Conservation (phyloP, 1,140 invertebrate genomes). For the Caenorhabditis remanei region DNA sequence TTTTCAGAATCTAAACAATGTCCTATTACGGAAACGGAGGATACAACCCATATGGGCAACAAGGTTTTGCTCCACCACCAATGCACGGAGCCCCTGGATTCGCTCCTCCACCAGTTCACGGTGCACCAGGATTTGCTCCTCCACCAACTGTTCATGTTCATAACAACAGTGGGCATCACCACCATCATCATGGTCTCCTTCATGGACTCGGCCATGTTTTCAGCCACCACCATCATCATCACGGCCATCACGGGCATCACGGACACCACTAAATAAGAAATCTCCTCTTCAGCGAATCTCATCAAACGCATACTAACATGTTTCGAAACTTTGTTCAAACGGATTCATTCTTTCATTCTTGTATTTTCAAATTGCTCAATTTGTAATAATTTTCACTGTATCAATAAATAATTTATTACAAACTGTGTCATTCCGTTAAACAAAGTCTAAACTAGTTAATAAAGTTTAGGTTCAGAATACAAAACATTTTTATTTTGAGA, state of each 20-base stretch:
- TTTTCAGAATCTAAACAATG: background rate
- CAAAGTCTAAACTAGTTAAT: too few species aligned
- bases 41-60: slow-evolving; percentile 11
- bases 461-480: too few species aligned
- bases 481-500: too few species aligned
- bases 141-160: background rate
- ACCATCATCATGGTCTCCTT: background rate
- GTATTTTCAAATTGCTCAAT: too few species aligned
- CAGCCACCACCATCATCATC: background rate
- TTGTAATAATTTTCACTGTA: too few species aligned
- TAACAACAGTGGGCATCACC: slow-evolving; percentile 20
- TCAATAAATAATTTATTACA: too few species aligned
- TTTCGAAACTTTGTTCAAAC: too few species aligned
- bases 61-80: background rate
- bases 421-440: too few species aligned
- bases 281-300: background rate
- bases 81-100: background rate
- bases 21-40: slow-evolving; percentile 35
- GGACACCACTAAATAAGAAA: slow-evolving; percentile 4
- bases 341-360: too few species aligned
- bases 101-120: slow-evolving; percentile 1
- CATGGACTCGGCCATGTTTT: slow-evolving; percentile 17
- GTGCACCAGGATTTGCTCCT: background rate
- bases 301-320: background rate
- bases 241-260: background rate